Base-by-base conservation (phyloP, 2,797 vertebrate genomes). In the Petrocephalus sullivani region DNA sequence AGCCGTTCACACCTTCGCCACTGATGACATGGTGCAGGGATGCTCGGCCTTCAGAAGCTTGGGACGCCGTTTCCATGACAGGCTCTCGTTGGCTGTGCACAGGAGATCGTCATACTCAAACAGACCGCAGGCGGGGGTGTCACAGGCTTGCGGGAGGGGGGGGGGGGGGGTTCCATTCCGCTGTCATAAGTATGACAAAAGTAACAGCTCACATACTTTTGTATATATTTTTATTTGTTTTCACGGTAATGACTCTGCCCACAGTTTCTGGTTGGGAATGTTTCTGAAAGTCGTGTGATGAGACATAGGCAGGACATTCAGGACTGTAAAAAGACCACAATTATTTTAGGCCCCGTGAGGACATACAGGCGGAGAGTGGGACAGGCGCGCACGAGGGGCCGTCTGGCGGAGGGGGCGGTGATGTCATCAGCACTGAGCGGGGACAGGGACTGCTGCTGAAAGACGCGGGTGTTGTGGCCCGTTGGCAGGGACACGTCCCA, bases 401-500 rank as follows among this genome's bases (percentile, higher is more conserved):
- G 46, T 57, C 4, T 3, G 49, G 37, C 87, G 46, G 16, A 54
- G 37, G 60, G 61, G 54, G 57, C 28, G 46, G 37, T 58, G 56
- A 90, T 88, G 88, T 93, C 87, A 87, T 85, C 19, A 23, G 67
- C 14, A 53, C 54, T n/a, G 53, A 84, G 33, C 10, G 1, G 56
- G 8, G 84, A 41, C 33, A 89, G 89, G 83, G 41, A 58, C 87
- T 12, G 83, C 23, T 5, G 56, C 53, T 88, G 81, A 64, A 60
- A 87, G 78, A 51, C n/a, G 14, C 14, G 71, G 56, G 71, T 1
- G 3, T 64, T n/a, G 1, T 84, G 89, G 82, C 86, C 81, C 58
- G 5, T 51, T 87, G 88, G 85, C 87, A 82, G 33, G 14, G 28
- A 89, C 89, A 87, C 56, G 89, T 90, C 92, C 89, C 89, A 87